phyloP scores from a whole-genome alignment of 2,113 vertebrate genomes.

The Epinephelus fuscoguttatus region DNA sequence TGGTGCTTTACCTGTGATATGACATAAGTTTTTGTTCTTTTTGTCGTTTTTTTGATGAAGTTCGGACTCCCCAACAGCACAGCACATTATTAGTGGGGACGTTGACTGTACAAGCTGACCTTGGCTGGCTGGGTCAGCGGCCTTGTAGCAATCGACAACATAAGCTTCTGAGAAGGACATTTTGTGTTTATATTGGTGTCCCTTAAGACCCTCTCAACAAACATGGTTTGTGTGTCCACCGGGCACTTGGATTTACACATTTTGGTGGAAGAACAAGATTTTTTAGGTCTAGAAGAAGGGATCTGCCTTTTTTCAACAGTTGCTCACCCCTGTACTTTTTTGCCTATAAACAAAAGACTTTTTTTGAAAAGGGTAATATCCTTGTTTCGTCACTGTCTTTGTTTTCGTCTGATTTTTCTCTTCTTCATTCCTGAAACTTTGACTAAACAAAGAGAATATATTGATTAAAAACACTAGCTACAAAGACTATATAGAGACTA shows the following conservation, averaged over 20 bases:
- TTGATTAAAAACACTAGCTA: constrained; percentile 76
- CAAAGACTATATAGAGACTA: constrained; percentile 79
- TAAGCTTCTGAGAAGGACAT: constrained; percentile 57
- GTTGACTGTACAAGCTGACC: constrained; percentile 66
- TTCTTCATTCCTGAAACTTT: constrained; percentile 80
- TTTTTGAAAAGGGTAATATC: constrained; percentile 47
- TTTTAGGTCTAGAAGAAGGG: constrained; percentile 74
- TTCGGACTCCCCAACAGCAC: constrained; percentile 67
- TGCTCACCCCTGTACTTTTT: constrained; percentile 44
- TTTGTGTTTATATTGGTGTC: constrained; percentile 62
- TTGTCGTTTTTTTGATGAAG: constrained; percentile 18
- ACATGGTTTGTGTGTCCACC: constrained; percentile 54
- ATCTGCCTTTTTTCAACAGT: constrained; percentile 69
- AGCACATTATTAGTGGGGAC: constrained; percentile 64
- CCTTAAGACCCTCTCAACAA: constrained; percentile 38
- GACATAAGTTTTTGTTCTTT: constrained; percentile 5
- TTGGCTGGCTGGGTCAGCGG: constrained; percentile 66
- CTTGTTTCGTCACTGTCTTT: constrained; percentile 65
- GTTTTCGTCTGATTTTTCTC: constrained; percentile 61
- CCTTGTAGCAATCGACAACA: constrained; percentile 69
- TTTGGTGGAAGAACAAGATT: constrained; percentile 57
- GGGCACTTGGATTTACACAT: constrained; percentile 58
- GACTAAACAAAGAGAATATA: constrained; percentile 76
- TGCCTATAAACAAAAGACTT: constrained; percentile 53
- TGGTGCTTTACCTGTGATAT: constrained; percentile 78